Percentiles rank a stretch among this genome's conserved stretches.
Conservation (phyloP, 2,113 vertebrate species). For the Brienomyrus brachyistius region DNA sequence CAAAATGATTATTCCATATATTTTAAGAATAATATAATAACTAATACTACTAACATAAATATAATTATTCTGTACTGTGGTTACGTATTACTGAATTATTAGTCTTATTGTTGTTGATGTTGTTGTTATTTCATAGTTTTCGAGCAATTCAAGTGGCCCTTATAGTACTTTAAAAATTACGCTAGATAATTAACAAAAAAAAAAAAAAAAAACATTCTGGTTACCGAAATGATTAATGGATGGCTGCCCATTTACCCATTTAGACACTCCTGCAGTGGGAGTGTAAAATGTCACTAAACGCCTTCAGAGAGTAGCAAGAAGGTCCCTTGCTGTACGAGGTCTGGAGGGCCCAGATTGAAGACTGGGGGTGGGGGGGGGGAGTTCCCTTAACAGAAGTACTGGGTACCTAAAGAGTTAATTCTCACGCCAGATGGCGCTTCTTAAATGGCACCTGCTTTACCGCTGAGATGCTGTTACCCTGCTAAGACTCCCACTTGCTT, state of each 20-base stretch:
- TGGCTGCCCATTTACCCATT: not conserved
- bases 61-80: not conserved
- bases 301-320: not conserved
- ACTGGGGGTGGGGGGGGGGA: conserved; percentile 23
- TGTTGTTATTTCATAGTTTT: not conserved
- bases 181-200: not conserved
- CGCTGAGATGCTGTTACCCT: conserved; percentile 17
- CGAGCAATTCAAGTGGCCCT: not conserved
- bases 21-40: not conserved
- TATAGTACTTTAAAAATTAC: not conserved
- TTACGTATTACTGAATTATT: not conserved
- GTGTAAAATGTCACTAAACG: not conserved
- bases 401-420: conserved; percentile 48
- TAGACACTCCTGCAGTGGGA: not conserved
- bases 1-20: not conserved
- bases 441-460: conserved; percentile 35
- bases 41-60: not conserved
- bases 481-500: conserved; percentile 26
- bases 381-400: conserved; percentile 47
- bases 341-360: conserved; percentile 29
- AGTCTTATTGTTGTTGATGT: not conserved
- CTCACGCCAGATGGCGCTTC: conserved; percentile 34
- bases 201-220: not conserved
- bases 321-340: conserved; percentile 22
- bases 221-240: not conserved